Evolutionary conservation across 2,113 vertebrate genomes (phyloP), one percentile per base, ranked within the genome.

Genomic region (Pterocles burchelli): DNA sequence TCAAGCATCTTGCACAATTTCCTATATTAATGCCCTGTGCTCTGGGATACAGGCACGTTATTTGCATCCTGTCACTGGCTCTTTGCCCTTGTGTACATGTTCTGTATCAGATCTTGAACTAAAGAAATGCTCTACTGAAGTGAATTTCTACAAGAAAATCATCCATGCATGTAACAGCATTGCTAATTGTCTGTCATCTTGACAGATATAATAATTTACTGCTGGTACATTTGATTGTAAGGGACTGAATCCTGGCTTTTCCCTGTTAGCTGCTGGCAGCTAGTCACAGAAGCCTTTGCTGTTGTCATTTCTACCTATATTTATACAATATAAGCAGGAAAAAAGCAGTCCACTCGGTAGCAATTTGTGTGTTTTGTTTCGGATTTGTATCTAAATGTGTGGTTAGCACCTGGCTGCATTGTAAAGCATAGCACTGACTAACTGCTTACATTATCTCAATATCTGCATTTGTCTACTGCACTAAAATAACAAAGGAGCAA

Each of bases 11-110:
- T 41, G 18, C 57, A 43, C 71, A 38, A 13, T 54, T 84, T 61
- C 76, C 46, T 22, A 36, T 14, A 5, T 21, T n/a, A 25, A 17
- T 28, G 33, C 55, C n/a, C 43, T 0, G 0, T 7, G 19, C 52
- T 85, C 18, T 9, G 33, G 58, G 88, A 22, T 29, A 33, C 41
- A 36, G 70, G 43, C 46, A 90, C n/a, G 1, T 28, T 36, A 28
- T 79, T 88, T 43, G 46, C n/a, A 45, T 38, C 57, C 46, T 88
- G 31, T 17, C 68, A 3, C 21, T 86, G 86, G 38, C 67, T 88
- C 49, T 34, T 20, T 90, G 67, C 49, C 46, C 72, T 31, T 24
- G 38, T 46, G 49, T 41, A 28, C 51, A 33, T 1, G 0, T 29
- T 9, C 61, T 20, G 33, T n/a, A 49, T 18, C 63, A 52, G 55